Conservation (phyloP, 2,113 vertebrate species). For the Trogon surrucura region DNA sequence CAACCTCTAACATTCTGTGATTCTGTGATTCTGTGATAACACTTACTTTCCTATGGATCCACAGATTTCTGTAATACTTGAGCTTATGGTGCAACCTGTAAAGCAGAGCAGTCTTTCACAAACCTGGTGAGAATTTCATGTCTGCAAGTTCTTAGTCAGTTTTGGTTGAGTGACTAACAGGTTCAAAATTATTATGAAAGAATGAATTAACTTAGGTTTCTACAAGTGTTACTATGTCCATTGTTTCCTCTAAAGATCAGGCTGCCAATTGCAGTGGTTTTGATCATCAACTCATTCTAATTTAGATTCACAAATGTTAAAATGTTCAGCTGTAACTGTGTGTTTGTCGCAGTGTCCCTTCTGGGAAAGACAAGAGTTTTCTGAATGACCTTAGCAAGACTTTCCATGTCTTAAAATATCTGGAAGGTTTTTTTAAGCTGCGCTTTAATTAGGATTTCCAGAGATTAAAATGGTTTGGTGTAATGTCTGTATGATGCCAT, state of each 20-base stretch:
- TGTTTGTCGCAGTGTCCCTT: not conserved
- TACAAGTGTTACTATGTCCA: not conserved
- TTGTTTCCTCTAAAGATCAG: not conserved
- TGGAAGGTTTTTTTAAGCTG: not conserved
- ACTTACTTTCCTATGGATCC: not conserved
- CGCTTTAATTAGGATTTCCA: not conserved
- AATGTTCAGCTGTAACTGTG: not conserved
- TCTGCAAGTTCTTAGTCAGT: not conserved
- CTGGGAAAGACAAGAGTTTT: not conserved
- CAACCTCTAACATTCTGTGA: too few species aligned
- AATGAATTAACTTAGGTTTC: not conserved
- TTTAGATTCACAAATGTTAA: not conserved
- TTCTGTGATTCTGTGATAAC: too few species aligned
- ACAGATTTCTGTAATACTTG: not conserved
- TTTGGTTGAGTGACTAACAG: not conserved
- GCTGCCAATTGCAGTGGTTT: not conserved
- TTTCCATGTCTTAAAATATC: not conserved
- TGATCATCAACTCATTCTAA: not conserved
- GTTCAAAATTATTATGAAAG: not conserved
- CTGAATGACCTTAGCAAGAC: not conserved
- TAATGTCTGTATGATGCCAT: not conserved
- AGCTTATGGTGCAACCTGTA: not conserved
- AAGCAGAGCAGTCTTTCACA: not conserved
- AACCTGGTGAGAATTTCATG: not conserved
- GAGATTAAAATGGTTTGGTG: not conserved